These are phyloP conservation scores for Mungos mungo DNA, from an alignment of 2,113 vertebrate genomes.

Conservation along the genomic window DNA sequence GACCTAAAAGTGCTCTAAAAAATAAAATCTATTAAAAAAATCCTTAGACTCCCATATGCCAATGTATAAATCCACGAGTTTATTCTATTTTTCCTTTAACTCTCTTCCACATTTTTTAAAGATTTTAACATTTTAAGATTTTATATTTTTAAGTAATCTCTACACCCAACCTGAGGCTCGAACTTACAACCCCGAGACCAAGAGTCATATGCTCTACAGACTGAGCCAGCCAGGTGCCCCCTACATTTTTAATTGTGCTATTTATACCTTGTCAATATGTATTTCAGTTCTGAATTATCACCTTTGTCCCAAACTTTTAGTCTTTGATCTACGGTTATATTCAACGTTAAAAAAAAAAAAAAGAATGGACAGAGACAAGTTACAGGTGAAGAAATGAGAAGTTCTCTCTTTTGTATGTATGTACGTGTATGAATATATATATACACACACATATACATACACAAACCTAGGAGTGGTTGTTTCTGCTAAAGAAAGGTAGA, in stretches of 20 bases:
- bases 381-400: not conserved
- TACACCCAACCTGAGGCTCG: not conserved
- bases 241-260: not conserved
- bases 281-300: constrained; percentile 6
- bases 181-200: not conserved
- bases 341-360: not conserved
- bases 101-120: not conserved
- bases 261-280: not conserved
- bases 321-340: not conserved
- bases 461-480: not conserved
- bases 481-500: not conserved
- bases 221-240: not conserved
- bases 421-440: not conserved
- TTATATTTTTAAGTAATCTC: not conserved
- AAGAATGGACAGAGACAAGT: not conserved
- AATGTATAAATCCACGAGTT: not conserved
- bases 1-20: not conserved
- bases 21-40: not conserved
- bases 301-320: not conserved
- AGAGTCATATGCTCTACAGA: not conserved
- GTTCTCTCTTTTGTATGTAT: not conserved
- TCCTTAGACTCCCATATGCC: not conserved
- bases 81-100: not conserved
- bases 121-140: not conserved
- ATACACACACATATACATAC: not conserved